Base-by-base conservation (phyloP, 2,113 vertebrate species). In the Sakesphorus luctuosus region DNA sequence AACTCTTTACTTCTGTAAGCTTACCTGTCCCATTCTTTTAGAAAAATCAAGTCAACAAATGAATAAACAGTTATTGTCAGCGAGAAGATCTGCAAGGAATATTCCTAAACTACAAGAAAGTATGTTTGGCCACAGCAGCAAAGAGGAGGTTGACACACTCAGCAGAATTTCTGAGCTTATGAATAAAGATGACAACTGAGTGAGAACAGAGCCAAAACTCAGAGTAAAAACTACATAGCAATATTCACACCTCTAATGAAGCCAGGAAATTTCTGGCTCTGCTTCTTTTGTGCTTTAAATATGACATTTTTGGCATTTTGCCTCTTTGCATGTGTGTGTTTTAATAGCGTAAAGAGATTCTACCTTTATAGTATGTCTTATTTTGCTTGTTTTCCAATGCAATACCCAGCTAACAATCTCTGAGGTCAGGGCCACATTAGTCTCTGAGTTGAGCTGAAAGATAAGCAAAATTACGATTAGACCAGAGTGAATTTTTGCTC, bases 221-320 rank as follows among this genome's bases (percentile, higher is more conserved):
- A 36, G 69, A 84, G 47, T 78, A 90, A 92, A 95, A 90, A 46
- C 76, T 72, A 71, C 79, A 86, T 6, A 82, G 88, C 58, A 87
- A 81, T 95, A 89, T 92, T 96, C 88, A 92, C 93, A 95, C 92
- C 72, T 95, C 76, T 90, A 90, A 93, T 0, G 25, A 94, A 96
- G 95, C 92, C 93, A 96, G 69, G 43, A 61, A 95, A 96, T 93
- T 94, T 92, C 80, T 96, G 94, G 90, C 90, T 94, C 73, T 58
- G 40, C 12, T 43, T 75, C 40, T 86, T 88, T 78, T 93, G 46
- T 91, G 65, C 65, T 90, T 93, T 84, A 88, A 90, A 89, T 82
- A 73, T 40, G 73, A 90, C 66, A 75, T 90, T 84, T 94, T 77
- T 92, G 93, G 92, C 90, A 90, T 79, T 84, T 94, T 89, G 85